Evolutionary conservation across 2,888 invertebrate species (phyloP).

Genomic region (Netelia fuscicornis): DNA sequence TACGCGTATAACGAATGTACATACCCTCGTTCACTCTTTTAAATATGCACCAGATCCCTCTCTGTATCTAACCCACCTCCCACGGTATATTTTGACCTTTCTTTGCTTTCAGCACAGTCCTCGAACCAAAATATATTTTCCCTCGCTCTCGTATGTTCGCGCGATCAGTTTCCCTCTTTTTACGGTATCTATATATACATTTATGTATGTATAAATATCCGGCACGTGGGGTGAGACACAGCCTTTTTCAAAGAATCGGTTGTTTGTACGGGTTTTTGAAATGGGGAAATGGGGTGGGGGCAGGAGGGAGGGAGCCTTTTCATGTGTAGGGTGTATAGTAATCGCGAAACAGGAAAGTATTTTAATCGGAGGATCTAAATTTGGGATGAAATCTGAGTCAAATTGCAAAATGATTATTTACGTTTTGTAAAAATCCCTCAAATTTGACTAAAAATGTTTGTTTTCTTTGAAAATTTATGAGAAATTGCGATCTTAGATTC

Average conservation of each 20-base stretch:
- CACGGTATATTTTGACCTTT: slow-evolving; percentile 38
- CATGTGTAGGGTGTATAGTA: too few relatives aligned
- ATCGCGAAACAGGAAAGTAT: too few relatives aligned
- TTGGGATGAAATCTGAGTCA: neutral
- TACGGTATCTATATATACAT: slow-evolving; percentile 9
- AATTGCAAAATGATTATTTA: too few relatives aligned
- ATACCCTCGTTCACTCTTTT: slow-evolving; percentile 51
- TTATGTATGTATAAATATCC: slow-evolving; percentile 13
- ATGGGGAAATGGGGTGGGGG: neutral
- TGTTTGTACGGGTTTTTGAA: slow-evolving; percentile 11
- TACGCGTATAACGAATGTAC: neutral
- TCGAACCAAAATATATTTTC: slow-evolving; percentile 51
- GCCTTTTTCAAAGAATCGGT: slow-evolving; percentile 1
- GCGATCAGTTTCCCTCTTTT: slow-evolving; percentile 53
- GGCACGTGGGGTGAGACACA: slow-evolving; percentile 35
- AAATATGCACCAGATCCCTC: slow-evolving; percentile 63
- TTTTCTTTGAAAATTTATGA: too few relatives aligned
- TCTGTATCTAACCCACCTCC: slow-evolving; percentile 25
- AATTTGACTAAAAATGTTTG: too few relatives aligned
- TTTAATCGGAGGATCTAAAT: too few relatives aligned
- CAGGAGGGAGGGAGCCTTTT: too few relatives aligned
- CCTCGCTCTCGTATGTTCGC: slow-evolving; percentile 14
- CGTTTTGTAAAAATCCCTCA: too few relatives aligned
- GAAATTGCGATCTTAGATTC: too few relatives aligned
- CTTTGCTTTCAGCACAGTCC: slow-evolving; percentile 52